Conservation (phyloP, 2,113 vertebrate genomes). For the Platichthys stellatus region DNA sequence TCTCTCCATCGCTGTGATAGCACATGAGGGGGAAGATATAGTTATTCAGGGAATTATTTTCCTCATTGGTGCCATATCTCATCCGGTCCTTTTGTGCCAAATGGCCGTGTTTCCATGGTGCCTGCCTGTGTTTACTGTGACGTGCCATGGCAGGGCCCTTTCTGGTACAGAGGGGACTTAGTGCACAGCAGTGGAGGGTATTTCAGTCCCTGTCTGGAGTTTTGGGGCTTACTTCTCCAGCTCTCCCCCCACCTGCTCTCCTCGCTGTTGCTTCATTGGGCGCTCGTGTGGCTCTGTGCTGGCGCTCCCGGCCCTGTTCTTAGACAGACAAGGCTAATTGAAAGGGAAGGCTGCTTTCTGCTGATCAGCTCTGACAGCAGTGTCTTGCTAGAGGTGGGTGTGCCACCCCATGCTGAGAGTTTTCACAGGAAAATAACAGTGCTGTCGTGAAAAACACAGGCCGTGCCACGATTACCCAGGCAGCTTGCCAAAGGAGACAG, state of each 20-base stretch:
- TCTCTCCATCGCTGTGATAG: conserved; percentile 60
- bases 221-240: conserved; percentile 75
- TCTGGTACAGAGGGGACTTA: conserved; percentile 74
- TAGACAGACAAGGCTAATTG: conserved; percentile 82
- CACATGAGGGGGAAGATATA: conserved; percentile 69
- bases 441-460: conserved; percentile 70
- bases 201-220: conserved; percentile 78
- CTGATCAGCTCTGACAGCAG: conserved; percentile 81
- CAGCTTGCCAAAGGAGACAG: conserved; percentile 74
- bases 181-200: conserved; percentile 73
- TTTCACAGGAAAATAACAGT: conserved; percentile 77
- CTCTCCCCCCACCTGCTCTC: conserved; percentile 78
- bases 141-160: conserved; percentile 69
- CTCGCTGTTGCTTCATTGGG: conserved; percentile 71
- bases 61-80: conserved; percentile 78
- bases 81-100: conserved; percentile 68
- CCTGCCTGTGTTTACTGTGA: conserved; percentile 78
- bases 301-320: conserved; percentile 72
- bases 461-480: conserved; percentile 69
- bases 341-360: conserved; percentile 81
- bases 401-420: conserved; percentile 79
- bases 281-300: conserved; percentile 58
- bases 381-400: conserved; percentile 81
- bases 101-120: conserved; percentile 75
- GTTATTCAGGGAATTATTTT: conserved; percentile 79